Evolutionary conservation across 2,888 invertebrate genomes (phyloP), one percentile per base, ranked within the genome.

Genomic region (Agonopterix subpropinquella): DNA sequence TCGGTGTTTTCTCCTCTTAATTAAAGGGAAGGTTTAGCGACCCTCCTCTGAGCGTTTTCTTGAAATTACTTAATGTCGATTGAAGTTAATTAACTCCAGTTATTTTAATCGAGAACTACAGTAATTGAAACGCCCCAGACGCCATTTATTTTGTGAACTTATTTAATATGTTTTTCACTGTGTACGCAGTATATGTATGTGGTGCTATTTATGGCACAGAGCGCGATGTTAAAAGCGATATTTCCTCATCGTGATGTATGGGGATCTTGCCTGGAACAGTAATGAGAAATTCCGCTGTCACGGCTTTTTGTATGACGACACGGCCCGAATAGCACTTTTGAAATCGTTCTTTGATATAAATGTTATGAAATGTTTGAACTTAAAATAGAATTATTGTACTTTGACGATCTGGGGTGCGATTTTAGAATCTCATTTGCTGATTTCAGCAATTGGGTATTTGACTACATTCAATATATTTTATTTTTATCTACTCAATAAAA

Each of bases 201-300:
- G 56, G 56, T 59, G 69, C 75, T 79, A 80, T 83, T 80, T 80
- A 78, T 76, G 76, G 74, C 73, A 62, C 65, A 53, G 65, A 66
- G 62, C 74, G 77, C 76, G 72, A 75, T 73, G 78, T 78, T 75
- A 75, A 80, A 81, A 77, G 80, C 82, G 70, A 83, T 82, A 82
- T 84, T 84, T 83, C 73, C 73, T 71, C 80, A 80, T 80, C 75
- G 78, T 84, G 84, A 85, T 81, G 69, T 83, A 85, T 83, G 74
- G 73, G 76, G 69, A 80, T 77, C 80, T 84, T 78, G 74, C 77
- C 73, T 72, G 73, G 28, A 67, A 72, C 76, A 61, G 78, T 85
- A 86, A 86, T 86, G 85, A 85, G 85, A 86, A 86, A 85, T 86
- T 85, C 85, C 84, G 68, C 72, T 83, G 85, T 84, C 84, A 80